phyloP scores from a whole-genome alignment of 1,140 invertebrate genomes.

The Drosophila carrolli region DNA sequence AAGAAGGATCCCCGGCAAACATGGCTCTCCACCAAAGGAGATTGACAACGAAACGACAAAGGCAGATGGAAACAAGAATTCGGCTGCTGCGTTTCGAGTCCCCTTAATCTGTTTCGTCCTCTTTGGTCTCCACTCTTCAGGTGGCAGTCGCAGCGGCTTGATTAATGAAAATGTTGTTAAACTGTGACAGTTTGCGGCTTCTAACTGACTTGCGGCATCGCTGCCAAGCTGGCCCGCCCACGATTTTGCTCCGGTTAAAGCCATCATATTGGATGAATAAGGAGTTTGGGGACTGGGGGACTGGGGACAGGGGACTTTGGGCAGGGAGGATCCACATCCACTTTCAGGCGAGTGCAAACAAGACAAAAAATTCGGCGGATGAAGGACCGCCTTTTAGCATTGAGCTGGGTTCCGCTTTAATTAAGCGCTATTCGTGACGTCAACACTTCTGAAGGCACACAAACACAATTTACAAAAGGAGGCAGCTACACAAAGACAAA shows the following conservation, averaged over 20 bases:
- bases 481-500: background rate
- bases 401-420: constrained; percentile 42
- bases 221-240: constrained; percentile 37
- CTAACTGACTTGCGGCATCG: constrained; percentile 57
- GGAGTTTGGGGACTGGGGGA: background rate
- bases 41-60: constrained; percentile 20
- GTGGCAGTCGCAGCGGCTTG: constrained; percentile 45
- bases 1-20: too few species aligned
- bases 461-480: background rate
- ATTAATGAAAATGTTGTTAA: constrained; percentile 81
- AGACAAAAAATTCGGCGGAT: constrained; percentile 22
- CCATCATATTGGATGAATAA: constrained; percentile 9
- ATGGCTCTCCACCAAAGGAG: background rate
- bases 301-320: background rate
- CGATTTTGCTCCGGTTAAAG: background rate
- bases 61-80: constrained; percentile 1
- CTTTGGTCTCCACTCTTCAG: constrained; percentile 24
- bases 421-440: constrained; percentile 42
- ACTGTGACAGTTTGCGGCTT: constrained; percentile 78
- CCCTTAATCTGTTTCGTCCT: constrained; percentile 32
- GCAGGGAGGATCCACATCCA: background rate
- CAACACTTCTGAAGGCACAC: constrained; percentile 13
- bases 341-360: constrained; percentile 23
- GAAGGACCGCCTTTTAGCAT: constrained; percentile 40
- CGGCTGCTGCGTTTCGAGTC: background rate